Base-by-base conservation (phyloP, 2,888 invertebrate genomes). In the Xestia ashworthii region DNA sequence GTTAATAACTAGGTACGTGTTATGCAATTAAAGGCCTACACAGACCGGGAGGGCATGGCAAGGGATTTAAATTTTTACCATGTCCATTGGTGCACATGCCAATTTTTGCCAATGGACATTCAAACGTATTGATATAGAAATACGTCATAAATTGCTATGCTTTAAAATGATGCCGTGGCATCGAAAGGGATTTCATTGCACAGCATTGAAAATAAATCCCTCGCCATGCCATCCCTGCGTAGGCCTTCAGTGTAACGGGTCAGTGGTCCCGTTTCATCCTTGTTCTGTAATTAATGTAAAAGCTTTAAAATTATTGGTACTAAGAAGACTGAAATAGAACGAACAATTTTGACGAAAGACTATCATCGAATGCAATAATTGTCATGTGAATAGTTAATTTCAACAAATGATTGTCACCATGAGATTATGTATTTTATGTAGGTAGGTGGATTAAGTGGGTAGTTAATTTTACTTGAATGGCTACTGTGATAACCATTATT, bases 401-500 rank as follows among this genome's bases (percentile, higher is more conserved):
- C 19, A 55, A 44, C 9, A 9, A 44, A 25, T 19, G 16, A 55
- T 44, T 46, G 22, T 16, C 16, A 32, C 22, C 44, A 46, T 71
- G 19, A 8, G 14, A 38, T 38, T n/a, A 71, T 3, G 4, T 71
- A 25, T 46, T n/a, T 70, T 38, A 58, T 58, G 5, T 75, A 62
- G 8, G 22, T 48, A 50, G 22, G 16, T 41, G 25, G 46, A n/a
- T n/a, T n/a, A n/a, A n/a, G n/a, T n/a, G n/a, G n/a, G 46, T 58
- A 60, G 48, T 76, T 41, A 16, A 53, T 22, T 50, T 69, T 22
- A 62, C 38, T 44, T 41, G 38, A 76, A 9, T 71, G 32, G 77
- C 5, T 76, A 38, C 62, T 38, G 50, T 76, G 53, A 38, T 64
- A 76, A 46, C 38, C 70, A 41, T 64, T 0, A 64, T n/a, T 64